phyloP scores from a whole-genome alignment of 2,797 vertebrate genomes.

The Lagocephalus sceleratus region DNA sequence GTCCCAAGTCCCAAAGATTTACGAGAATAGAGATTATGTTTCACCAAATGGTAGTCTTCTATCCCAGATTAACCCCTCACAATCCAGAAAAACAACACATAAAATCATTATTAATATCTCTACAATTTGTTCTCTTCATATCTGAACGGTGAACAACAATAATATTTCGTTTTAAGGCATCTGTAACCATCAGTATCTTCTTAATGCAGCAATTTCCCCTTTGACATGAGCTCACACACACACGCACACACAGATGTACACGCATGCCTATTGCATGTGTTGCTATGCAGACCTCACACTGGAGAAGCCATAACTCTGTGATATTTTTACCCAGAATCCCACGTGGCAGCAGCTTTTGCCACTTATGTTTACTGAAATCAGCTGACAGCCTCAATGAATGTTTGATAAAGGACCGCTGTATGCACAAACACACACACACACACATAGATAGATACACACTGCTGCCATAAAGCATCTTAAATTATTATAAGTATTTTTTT shows the following conservation, averaged over 20 bases:
- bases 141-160: no score
- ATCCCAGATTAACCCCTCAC: no score
- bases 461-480: constrained; percentile 18
- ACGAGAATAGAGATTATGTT: no score
- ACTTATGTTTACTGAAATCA: constrained; percentile 58
- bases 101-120: no score
- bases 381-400: constrained; percentile 51
- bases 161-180: no score
- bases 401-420: constrained; percentile 57
- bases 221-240: background rate
- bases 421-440: constrained; percentile 11
- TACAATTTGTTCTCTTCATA: no score
- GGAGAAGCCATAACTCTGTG: constrained; percentile 17
- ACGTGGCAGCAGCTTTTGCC: constrained; percentile 35
- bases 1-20: no score
- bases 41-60: no score
- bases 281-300: constrained; percentile 22
- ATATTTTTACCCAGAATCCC: constrained; percentile 50
- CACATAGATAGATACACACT: constrained; percentile 15
- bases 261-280: constrained; percentile 10
- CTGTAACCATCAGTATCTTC: no score
- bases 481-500: no score
- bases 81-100: no score
- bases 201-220: no score
- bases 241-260: background rate